A percentile compares a stretch with the other conserved stretches of the same genome.
Conservation (phyloP, 2,797 vertebrate genomes). For the Hephaestus fuliginosus region DNA sequence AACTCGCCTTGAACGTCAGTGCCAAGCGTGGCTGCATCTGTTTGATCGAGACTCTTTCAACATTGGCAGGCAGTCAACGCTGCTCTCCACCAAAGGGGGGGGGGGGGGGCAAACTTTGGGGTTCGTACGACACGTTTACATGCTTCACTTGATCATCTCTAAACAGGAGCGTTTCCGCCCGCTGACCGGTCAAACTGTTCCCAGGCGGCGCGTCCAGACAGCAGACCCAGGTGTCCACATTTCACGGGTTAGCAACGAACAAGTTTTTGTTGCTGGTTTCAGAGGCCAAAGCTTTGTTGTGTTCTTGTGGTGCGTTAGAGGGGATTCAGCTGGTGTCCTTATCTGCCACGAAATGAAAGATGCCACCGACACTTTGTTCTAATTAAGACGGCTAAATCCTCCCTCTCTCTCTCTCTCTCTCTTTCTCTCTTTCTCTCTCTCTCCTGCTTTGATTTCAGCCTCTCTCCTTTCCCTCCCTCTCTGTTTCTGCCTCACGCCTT, state of each 20-base stretch:
- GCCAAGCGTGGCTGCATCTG: conserved; percentile 63
- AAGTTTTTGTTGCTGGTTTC: conserved; percentile 41
- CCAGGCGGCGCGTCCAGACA: conserved; percentile 47
- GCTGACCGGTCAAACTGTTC: conserved; percentile 64
- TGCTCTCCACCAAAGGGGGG: conserved; percentile 6
- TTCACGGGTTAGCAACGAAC: conserved; percentile 35
- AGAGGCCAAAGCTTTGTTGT: conserved; percentile 47
- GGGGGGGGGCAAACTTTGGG: conserved; percentile 14
- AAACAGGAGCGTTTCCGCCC: conserved; percentile 35
- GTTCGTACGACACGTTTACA: conserved; percentile 68
- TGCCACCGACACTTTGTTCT: conserved; percentile 66
- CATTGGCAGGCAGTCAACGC: conserved; percentile 56
- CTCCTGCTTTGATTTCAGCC: conserved; percentile 26
- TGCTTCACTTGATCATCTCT: conserved; percentile 65
- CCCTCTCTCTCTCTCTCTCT: conserved; percentile 1
- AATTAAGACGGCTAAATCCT: conserved; percentile 62
- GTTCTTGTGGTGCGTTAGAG: conserved; percentile 6
- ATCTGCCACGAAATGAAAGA: conserved; percentile 63
- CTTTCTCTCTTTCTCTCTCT: conserved; percentile 20
- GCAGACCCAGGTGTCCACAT: conserved; percentile 54
- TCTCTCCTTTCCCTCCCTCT: not conserved
- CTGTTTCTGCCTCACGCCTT: conserved; percentile 10
- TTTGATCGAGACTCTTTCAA: conserved; percentile 63
- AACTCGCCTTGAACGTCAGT: conserved; percentile 37
- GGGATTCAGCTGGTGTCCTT: conserved; percentile 66